Evolutionary conservation across 2,113 vertebrate genomes (phyloP).

Genomic region (Scomber japonicus): DNA sequence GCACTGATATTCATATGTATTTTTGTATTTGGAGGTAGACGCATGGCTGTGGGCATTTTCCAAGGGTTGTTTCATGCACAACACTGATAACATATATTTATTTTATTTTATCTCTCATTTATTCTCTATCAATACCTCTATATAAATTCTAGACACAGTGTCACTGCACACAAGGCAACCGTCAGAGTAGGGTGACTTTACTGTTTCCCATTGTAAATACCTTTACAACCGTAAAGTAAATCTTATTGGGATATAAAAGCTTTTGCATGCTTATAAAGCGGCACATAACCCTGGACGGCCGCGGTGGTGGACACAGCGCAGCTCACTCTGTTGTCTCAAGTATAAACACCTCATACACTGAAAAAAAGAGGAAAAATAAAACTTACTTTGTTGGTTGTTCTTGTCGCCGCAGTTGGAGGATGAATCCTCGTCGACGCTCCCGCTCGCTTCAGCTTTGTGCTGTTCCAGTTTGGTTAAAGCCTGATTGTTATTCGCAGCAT

Average conservation of each 20-base stretch:
- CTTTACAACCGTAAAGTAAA: conserved; percentile 95
- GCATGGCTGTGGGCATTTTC: not conserved
- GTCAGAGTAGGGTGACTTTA: conserved; percentile 82
- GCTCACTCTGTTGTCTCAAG: conserved; percentile 54
- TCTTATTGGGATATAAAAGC: conserved; percentile 99
- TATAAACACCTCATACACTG: conserved; percentile 26
- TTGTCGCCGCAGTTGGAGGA: conserved; percentile 94
- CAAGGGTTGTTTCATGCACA: not conserved
- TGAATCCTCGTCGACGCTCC: conserved; percentile 87
- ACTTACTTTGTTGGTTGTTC: conserved; percentile 92
- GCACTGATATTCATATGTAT: not conserved
- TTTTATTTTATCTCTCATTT: not conserved
- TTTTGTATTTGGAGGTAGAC: not conserved
- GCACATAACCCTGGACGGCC: conserved; percentile 91
- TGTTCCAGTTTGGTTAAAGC: conserved; percentile 86
- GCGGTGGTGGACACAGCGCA: conserved; percentile 82
- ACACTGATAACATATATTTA: not conserved
- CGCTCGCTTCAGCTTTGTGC: conserved; percentile 86
- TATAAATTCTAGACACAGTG: not conserved
- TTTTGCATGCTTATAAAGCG: conserved; percentile 98
- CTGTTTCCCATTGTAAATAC: conserved; percentile 96
- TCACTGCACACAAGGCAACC: conserved; percentile 48
- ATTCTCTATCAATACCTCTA: not conserved
- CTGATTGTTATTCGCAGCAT: conserved; percentile 81
- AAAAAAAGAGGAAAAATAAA: conserved; percentile 16